Conservation (phyloP, 2,113 vertebrate genomes). For the Cryptotis parvus region DNA sequence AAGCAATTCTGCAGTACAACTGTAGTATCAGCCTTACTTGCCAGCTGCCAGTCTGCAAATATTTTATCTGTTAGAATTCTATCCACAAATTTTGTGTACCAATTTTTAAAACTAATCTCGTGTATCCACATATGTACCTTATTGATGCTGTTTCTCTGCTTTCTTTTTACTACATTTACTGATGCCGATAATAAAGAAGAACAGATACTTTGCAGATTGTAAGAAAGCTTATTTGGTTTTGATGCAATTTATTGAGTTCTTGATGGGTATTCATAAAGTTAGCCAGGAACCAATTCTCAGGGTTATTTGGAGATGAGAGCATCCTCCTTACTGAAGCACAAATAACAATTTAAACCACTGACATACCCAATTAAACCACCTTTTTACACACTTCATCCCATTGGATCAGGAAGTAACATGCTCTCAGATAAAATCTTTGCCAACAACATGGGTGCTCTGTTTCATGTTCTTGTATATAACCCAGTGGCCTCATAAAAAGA, state of each 20-base stretch:
- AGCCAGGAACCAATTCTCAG: background rate
- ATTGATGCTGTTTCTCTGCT: constrained; percentile 26
- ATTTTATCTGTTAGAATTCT: background rate
- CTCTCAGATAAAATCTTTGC: background rate
- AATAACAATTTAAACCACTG: background rate
- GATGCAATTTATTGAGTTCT: background rate
- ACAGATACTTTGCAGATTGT: background rate
- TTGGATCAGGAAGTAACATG: background rate
- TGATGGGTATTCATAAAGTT: background rate
- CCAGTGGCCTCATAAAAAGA: background rate
- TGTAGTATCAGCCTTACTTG: background rate
- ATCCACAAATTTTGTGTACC: background rate
- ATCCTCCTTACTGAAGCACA: background rate
- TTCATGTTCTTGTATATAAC: background rate
- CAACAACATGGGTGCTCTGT: background rate
- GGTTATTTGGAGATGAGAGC: background rate
- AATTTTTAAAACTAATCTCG: background rate
- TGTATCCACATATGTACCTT: background rate
- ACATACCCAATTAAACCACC: background rate
- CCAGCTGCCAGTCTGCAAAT: background rate
- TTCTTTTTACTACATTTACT: background rate
- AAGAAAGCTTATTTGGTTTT: background rate
- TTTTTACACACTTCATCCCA: background rate
- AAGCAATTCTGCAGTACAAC: background rate
- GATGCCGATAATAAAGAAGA: background rate